These are phyloP conservation scores for Sardinella longiceps DNA, from an alignment of 2,797 vertebrate genomes.

Conservation along the genomic window DNA sequence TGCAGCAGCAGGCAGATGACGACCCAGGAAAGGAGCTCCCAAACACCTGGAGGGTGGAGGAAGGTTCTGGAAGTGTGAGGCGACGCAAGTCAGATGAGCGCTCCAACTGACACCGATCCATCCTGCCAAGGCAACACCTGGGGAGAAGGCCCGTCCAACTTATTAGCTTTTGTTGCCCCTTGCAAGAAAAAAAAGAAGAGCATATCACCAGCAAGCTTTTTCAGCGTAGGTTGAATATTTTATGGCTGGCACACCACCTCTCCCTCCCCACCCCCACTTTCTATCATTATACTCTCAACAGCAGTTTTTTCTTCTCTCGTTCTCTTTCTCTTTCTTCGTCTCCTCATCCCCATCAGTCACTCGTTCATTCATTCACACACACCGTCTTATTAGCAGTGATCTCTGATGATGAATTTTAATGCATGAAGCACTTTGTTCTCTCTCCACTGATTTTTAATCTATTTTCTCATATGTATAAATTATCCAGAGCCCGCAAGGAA, in stretches of 20 bases:
- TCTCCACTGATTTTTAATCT: slow-evolving; percentile 21
- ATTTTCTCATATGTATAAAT: slow-evolving; percentile 25
- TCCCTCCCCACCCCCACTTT: background rate
- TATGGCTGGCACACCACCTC: background rate
- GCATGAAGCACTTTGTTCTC: slow-evolving; percentile 22
- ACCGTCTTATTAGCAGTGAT: background rate
- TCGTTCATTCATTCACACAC: background rate
- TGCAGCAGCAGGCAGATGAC: slow-evolving; percentile 13
- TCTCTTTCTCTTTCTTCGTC: background rate
- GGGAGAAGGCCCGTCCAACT: background rate
- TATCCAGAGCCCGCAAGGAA: background rate
- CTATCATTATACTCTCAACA: background rate
- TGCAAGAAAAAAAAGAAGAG: background rate
- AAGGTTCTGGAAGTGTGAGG: background rate
- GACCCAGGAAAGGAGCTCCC: background rate
- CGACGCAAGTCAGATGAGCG: background rate
- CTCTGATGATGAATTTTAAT: slow-evolving; percentile 21
- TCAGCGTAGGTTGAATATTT: slow-evolving; percentile 1
- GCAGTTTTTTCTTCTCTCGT: background rate
- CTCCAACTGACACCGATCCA: slow-evolving; percentile 16
- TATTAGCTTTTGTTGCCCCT: background rate
- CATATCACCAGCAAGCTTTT: background rate
- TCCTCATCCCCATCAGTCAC: background rate
- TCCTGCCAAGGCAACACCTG: slow-evolving; percentile 20
- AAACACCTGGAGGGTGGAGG: background rate